Evolutionary conservation across 2,797 vertebrate species (phyloP), one percentile per base, ranked within the genome.

Genomic region (Neoniphon sammara): DNA sequence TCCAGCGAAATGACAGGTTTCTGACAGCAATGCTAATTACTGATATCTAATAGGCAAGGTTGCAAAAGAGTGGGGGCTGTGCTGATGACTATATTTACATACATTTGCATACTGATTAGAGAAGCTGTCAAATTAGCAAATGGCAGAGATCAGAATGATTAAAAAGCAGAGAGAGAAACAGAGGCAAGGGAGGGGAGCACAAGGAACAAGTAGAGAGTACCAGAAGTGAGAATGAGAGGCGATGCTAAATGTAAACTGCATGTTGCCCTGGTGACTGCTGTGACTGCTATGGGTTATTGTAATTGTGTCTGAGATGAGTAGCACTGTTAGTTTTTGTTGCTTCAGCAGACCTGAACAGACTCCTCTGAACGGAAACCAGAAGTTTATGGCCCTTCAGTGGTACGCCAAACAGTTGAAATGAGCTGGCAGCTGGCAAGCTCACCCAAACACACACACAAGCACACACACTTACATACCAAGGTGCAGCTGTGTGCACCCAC

Each of bases 91-190:
- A 70, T 27, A 90, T 93, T 91, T 91, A 86, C 92, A 94, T 92
- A 87, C 47, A 91, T 93, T 91, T 91, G 76, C 89, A 93, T 92
- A 68, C 46, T 91, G 87, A 92, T 93, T 74, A 90, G 57, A 72
- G 73, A 65, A 49, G 21, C 80, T 86, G 83, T 88, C 91, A 89
- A 80, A 87, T 88, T 76, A 82, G 76, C 63, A 80, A 90, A 85
- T 58, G 66, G 62, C 66, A 81, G 56, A 87, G 85, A 91, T 91
- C 75, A 57, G 34, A 67, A 60, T 69, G 73, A 87, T 85, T 80
- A 87, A 77, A 73, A 80, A 66, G 20, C 25, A 66, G 46, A 55
- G 67, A 67, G 59, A 77, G 57, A 66, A 34, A 47, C 1, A 25
- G 36, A 39, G 36, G 36, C 36, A 10, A 39, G 36, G 2, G 58